Base-by-base conservation (phyloP, 2,797 vertebrate species). In the Spinibarbus caldwelli region DNA sequence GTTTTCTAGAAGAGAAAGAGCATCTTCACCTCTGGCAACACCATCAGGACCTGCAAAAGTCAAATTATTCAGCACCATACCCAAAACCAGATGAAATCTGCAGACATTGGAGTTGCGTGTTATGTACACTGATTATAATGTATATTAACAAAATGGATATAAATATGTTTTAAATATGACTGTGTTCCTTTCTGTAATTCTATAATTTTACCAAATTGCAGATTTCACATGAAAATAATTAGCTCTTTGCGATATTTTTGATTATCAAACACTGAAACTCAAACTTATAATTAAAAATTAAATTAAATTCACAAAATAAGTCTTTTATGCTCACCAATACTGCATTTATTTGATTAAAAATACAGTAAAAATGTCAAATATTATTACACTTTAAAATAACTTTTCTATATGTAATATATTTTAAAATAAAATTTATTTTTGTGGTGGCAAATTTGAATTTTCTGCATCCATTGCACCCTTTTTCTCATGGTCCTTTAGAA, bases 1-100 rank as follows among this genome's bases (percentile, higher is more conserved):
- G 86, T 94, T 95, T 87, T 98, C 98, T 84, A 99, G 94, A 23
- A 99, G 77, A 0, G 93, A 96, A 68, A 98, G 93, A 49, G 98
- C 97, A 0, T 99, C 97, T 0, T 96, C 91, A 15, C 97, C 97
- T 26, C 92, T 93, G 0, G 98, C 98, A 34, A 97, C 95, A 15
- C 96, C 97, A 70, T 97, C 95, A 0, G 96, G 96, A 92, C 95
- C 97, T 99, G 89, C 14, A 85, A 86, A 87, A 70, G 34, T n/a
- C 34, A 14, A 83, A 83, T n/a, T n/a, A 34, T 34, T 64, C n/a
- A 78, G 34, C 31, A 2, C 29, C 5, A 62, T 11, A 2, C 10
- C 9, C n/a, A n/a, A n/a, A n/a, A n/a, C n/a, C 34, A 41, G 15
- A 59, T 12, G n/a, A 21, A 71, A 43, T 57, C 21, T 49, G 43